Conservation (phyloP, 2,797 vertebrate species). For the Labroides dimidiatus region DNA sequence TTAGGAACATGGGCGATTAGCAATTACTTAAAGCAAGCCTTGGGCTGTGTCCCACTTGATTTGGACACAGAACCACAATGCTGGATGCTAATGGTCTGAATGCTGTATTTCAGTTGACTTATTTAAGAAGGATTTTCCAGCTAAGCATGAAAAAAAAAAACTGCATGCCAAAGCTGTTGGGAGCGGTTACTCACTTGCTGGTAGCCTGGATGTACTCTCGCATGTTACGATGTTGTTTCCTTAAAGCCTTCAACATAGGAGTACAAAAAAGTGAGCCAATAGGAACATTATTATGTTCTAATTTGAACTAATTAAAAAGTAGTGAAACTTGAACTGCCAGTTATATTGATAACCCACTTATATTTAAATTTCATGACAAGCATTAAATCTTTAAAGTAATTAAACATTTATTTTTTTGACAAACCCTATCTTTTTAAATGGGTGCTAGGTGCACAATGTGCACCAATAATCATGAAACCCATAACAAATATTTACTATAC, state of each 20-base stretch:
- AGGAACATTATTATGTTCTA: constrained; percentile 32
- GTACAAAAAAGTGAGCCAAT: constrained; percentile 25
- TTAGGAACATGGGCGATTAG: constrained; percentile 2
- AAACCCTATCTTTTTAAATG: constrained; percentile 51
- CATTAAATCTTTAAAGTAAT: constrained; percentile 24
- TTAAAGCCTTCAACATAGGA: constrained; percentile 25
- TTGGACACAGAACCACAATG: constrained; percentile 7
- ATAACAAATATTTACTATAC: constrained; percentile 4
- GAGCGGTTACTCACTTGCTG: constrained; percentile 66
- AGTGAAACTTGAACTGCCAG: constrained; percentile 19
- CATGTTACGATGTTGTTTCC: constrained; percentile 43
- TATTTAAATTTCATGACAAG: constrained; percentile 23
- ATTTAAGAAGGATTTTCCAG: constrained; percentile 76
- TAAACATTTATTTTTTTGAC: constrained; percentile 35
- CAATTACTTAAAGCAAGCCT: constrained; percentile 10
- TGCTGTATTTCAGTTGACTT: constrained; percentile 18
- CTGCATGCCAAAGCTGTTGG: constrained; percentile 87
- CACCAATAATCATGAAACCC: background rate
- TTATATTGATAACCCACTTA: constrained; percentile 30
- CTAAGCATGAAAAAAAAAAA: constrained; percentile 88
- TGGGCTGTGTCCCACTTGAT: constrained; percentile 16
- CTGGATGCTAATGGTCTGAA: constrained; percentile 28
- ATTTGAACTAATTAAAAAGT: constrained; percentile 43
- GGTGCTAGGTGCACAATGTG: constrained; percentile 52
- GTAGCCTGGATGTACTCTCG: constrained; percentile 34